Evolutionary conservation across 2,888 invertebrate genomes (phyloP).

Genomic region (Seira ritae): DNA sequence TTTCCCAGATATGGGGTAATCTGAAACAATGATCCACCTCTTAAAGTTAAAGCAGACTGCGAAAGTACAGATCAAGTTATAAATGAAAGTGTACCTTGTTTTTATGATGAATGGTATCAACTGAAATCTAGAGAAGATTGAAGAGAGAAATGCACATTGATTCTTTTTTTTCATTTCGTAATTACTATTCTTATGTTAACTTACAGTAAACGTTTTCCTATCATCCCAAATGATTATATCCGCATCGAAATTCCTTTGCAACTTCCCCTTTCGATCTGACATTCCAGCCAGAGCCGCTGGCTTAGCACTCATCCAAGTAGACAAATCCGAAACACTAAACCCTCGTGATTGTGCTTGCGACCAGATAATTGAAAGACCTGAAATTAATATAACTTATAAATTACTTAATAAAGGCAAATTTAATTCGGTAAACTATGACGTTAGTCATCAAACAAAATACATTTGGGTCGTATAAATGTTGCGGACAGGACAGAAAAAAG

Average conservation of each 20-base stretch:
- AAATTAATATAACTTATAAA: neutral
- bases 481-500: too few relatives aligned
- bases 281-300: slow-evolving; percentile 82
- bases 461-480: too few relatives aligned
- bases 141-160: slow-evolving; percentile 18
- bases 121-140: slow-evolving; percentile 73
- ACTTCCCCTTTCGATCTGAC: slow-evolving; percentile 80
- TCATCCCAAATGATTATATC: slow-evolving; percentile 86
- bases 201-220: slow-evolving; percentile 79
- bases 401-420: slow-evolving; percentile 1
- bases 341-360: slow-evolving; percentile 80
- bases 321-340: slow-evolving; percentile 79
- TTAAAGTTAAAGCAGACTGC: slow-evolving; percentile 42
- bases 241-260: slow-evolving; percentile 82
- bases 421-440: slow-evolving; percentile 8
- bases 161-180: slow-evolving; percentile 16
- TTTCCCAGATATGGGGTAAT: slow-evolving; percentile 82
- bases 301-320: slow-evolving; percentile 80
- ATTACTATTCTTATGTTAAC: slow-evolving; percentile 60
- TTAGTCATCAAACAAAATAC: too few relatives aligned
- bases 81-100: slow-evolving; percentile 79
- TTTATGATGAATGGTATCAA: slow-evolving; percentile 81
- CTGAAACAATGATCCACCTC: slow-evolving; percentile 75
- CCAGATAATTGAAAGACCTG: slow-evolving; percentile 83
- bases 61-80: neutral